Percentiles rank a stretch among this genome's conserved stretches.
phyloP scores from a whole-genome alignment of 2,888 invertebrate species.

The Furcula furcula region DNA sequence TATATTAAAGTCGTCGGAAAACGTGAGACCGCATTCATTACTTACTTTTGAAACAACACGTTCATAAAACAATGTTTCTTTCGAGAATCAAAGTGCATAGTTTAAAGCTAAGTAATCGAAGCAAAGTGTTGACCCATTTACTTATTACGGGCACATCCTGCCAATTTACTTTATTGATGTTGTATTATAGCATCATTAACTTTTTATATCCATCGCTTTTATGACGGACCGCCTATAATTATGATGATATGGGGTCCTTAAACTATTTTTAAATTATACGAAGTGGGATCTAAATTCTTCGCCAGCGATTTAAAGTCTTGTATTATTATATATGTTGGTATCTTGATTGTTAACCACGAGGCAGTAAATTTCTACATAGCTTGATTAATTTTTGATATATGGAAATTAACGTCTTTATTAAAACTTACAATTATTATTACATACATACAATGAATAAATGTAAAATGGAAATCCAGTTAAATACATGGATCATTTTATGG shows the following conservation, averaged over 20 bases:
- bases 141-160: constrained; percentile 68
- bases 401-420: too few species aligned
- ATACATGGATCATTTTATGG: too few species aligned
- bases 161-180: constrained; percentile 78
- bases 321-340: constrained; percentile 47
- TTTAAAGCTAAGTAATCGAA: constrained; percentile 16
- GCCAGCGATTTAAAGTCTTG: constrained; percentile 57
- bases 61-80: constrained; percentile 12
- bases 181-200: constrained; percentile 72
- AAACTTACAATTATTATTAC: too few species aligned
- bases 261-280: constrained; percentile 75
- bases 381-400: too few species aligned
- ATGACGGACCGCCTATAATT: constrained; percentile 68
- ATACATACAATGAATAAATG: too few species aligned
- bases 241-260: constrained; percentile 65
- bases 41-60: constrained; percentile 31
- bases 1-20: constrained; percentile 40
- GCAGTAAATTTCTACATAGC: constrained; percentile 55
- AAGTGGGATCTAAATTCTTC: constrained; percentile 57
- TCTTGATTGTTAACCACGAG: constrained; percentile 54
- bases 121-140: constrained; percentile 64
- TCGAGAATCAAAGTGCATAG: constrained; percentile 8
- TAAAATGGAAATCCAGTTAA: too few species aligned
- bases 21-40: constrained; percentile 55
- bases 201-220: constrained; percentile 69